A percentile compares a stretch with the other conserved stretches of the same genome.
Conservation (phyloP, 2,113 vertebrate species). For the Bettongia penicillata region DNA sequence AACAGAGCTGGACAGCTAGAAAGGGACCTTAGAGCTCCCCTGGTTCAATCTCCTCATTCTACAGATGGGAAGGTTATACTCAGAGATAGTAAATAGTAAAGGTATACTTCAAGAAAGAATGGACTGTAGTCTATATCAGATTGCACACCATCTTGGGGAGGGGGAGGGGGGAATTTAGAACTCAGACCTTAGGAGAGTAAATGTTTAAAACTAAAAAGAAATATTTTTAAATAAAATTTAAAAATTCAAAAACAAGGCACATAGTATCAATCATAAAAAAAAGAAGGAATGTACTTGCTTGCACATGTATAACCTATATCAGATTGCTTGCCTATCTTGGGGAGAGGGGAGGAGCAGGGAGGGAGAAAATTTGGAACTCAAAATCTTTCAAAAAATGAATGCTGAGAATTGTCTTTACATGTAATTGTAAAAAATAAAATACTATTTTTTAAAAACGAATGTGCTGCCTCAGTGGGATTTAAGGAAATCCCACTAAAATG, state of each 20-base stretch:
- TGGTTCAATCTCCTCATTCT: not conserved
- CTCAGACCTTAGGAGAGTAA: too few species aligned
- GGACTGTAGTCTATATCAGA: not conserved
- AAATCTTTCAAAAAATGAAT: not conserved
- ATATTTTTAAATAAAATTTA: too few species aligned
- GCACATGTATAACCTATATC: too few species aligned
- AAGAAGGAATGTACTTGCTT: too few species aligned
- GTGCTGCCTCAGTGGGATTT: not conserved
- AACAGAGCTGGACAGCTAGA: not conserved
- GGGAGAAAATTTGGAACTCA: too few species aligned
- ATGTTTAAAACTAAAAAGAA: too few species aligned
- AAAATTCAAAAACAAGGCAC: too few species aligned
- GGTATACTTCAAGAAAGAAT: not conserved
- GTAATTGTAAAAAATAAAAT: not conserved
- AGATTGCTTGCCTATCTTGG: too few species aligned
- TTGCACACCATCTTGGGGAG: not conserved
- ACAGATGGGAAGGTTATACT: not conserved
- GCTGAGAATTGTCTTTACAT: not conserved
- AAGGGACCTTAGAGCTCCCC: not conserved
- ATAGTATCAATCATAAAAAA: too few species aligned
- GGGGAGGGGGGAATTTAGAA: not conserved
- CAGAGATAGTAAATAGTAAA: not conserved
- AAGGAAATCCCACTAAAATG: not conserved
- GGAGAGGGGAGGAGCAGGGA: too few species aligned
- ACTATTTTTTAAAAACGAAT: not conserved